Evolutionary conservation across 2,888 invertebrate species (phyloP).

Genomic region (Selenia dentaria): DNA sequence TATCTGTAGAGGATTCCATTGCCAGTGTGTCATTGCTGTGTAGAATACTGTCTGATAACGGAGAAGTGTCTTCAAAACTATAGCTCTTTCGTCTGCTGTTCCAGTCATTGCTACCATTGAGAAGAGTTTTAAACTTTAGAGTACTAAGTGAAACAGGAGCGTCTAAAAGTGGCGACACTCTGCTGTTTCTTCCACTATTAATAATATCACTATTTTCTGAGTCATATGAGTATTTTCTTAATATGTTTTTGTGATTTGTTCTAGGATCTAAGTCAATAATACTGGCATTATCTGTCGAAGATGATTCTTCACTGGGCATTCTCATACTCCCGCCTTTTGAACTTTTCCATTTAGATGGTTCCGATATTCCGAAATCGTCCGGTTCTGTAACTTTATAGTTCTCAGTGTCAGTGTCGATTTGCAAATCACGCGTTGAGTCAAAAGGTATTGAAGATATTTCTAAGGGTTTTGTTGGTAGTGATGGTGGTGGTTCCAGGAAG

Average conservation of each 20-base stretch:
- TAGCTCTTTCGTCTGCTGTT: constrained; percentile 90
- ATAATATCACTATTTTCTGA: constrained; percentile 63
- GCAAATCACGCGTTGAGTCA: constrained; percentile 59
- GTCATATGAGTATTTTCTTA: constrained; percentile 66
- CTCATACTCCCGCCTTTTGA: constrained; percentile 87
- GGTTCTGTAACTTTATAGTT: constrained; percentile 80
- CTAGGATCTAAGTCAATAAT: constrained; percentile 71
- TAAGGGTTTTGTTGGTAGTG: constrained; percentile 61
- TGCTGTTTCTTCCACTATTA: constrained; percentile 48
- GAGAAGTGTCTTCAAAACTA: constrained; percentile 85
- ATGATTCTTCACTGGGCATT: constrained; percentile 85
- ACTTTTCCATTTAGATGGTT: constrained; percentile 87
- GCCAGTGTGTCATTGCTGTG: constrained; percentile 77
- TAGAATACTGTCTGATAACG: constrained; percentile 58
- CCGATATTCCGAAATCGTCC: constrained; percentile 82
- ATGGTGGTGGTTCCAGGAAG: constrained; percentile 57
- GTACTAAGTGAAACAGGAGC: constrained; percentile 67
- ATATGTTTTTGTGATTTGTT: constrained; percentile 50
- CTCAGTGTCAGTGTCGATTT: constrained; percentile 50
- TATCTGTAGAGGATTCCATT: constrained; percentile 91
- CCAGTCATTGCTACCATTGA: constrained; percentile 85
- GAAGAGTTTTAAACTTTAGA: constrained; percentile 70
- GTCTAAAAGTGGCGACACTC: constrained; percentile 67
- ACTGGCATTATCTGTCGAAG: constrained; percentile 75
- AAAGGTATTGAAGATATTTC: constrained; percentile 76